Conservation (phyloP, 2,113 vertebrate genomes). For the Mohoua ochrocephala region DNA sequence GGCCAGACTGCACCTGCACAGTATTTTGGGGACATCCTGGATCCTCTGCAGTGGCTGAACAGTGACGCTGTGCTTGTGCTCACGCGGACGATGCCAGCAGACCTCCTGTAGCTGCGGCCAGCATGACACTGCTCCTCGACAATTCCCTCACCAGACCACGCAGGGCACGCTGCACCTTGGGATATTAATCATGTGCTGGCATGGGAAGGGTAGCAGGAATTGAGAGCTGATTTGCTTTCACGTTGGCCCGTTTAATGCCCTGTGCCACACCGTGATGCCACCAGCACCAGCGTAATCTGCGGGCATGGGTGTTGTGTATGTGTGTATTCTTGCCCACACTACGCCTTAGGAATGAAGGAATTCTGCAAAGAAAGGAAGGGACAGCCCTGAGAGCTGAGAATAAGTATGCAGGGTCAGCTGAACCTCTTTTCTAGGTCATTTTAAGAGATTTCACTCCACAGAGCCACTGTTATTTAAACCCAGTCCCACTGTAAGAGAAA, state of each 20-base stretch:
- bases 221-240: neutral
- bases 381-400: neutral
- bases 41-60: neutral
- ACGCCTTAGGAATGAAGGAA: neutral
- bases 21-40: neutral
- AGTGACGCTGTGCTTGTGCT: fast-evolving
- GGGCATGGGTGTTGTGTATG: fast-evolving
- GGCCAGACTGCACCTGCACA: neutral
- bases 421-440: neutral
- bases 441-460: neutral
- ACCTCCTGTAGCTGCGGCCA: neutral
- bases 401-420: neutral
- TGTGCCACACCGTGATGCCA: neutral
- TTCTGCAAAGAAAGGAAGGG: neutral
- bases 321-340: neutral
- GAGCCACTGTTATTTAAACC: neutral
- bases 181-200: neutral
- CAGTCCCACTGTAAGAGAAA: neutral
- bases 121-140: fast-evolving
- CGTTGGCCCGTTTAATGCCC: neutral
- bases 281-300: neutral
- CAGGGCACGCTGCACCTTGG: neutral
- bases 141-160: neutral
- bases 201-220: neutral
- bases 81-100: fast-evolving